Percentiles rank a stretch among this genome's conserved stretches.
Evolutionary conservation across 92 coral and sea anemone species (phyloP).

Genomic region (Zoanthus sansibaricus): DNA sequence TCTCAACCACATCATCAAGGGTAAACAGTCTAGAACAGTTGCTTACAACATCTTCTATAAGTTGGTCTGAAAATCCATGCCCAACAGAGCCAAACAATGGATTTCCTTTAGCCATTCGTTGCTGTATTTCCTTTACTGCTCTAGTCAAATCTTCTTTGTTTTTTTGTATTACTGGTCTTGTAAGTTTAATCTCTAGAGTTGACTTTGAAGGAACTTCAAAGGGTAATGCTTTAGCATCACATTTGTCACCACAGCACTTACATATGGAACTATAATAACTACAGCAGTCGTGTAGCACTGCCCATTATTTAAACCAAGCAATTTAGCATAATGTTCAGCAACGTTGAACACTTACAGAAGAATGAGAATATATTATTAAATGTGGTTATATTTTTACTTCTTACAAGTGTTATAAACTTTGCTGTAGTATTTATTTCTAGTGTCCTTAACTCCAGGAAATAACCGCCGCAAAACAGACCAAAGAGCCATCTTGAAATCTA

Average conservation of each 20-base stretch:
- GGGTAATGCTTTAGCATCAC: neutral
- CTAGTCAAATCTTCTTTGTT: constrained; percentile 26
- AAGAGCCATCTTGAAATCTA: no score
- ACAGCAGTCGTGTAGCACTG: constrained; percentile 43
- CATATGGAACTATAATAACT: constrained; percentile 29
- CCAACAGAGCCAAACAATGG: constrained; percentile 33
- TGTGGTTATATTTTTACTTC: neutral
- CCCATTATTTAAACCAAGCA: neutral
- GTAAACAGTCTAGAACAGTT: constrained; percentile 32
- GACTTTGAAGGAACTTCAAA: neutral
- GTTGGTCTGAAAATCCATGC: constrained; percentile 15
- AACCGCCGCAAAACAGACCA: no score
- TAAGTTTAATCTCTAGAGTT: neutral
- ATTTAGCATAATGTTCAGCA: neutral
- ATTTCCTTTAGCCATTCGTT: constrained; percentile 20
- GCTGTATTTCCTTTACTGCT: constrained; percentile 41
- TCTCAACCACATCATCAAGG: neutral
- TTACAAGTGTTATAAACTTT: neutral
- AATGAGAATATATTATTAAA: neutral
- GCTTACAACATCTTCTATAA: constrained; percentile 34
- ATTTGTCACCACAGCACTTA: constrained; percentile 26
- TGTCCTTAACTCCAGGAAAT: neutral
- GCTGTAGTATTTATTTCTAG: neutral
- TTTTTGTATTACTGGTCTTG: constrained; percentile 26
- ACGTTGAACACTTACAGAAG: neutral